Percentiles rank a stretch among this genome's conserved stretches.
Evolutionary conservation across 2,113 vertebrate genomes (phyloP).

Genomic region (Cyphomyrus plagiostoma): DNA sequence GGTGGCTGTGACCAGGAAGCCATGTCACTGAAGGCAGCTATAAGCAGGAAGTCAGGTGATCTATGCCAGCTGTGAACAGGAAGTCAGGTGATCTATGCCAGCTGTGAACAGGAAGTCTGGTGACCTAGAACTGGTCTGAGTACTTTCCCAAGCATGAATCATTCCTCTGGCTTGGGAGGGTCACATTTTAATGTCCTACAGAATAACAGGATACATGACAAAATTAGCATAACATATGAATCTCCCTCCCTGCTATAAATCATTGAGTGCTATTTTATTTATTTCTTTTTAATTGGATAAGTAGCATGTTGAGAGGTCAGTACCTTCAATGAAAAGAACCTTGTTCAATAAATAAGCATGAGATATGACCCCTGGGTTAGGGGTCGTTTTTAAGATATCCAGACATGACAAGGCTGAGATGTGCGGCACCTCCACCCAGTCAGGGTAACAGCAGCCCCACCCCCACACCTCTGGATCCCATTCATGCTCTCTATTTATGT

Average conservation of each 20-base stretch:
- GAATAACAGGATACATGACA: not conserved
- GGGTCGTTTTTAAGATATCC: not conserved
- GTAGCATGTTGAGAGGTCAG: not conserved
- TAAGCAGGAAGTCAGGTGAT: not conserved
- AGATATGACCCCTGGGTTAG: not conserved
- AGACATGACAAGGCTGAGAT: no score
- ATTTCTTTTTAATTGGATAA: not conserved
- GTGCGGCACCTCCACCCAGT: not conserved
- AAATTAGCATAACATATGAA: not conserved
- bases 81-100: not conserved
- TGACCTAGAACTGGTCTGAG: not conserved
- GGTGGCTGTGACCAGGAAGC: not conserved
- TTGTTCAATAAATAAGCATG: not conserved
- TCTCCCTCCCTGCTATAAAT: not conserved
- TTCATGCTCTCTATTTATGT: not conserved
- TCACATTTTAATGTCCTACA: not conserved
- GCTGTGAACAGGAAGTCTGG: not conserved
- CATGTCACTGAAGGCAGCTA: not conserved
- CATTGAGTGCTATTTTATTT: not conserved
- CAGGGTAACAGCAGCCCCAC: not conserved
- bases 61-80: not conserved
- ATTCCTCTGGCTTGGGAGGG: not conserved
- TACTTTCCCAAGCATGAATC: not conserved
- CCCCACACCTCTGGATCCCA: not conserved
- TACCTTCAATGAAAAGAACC: not conserved